Evolutionary conservation across 1,140 invertebrate genomes (phyloP), one percentile per base, ranked within the genome.

Genomic region (Pemphigus obesinymphae): DNA sequence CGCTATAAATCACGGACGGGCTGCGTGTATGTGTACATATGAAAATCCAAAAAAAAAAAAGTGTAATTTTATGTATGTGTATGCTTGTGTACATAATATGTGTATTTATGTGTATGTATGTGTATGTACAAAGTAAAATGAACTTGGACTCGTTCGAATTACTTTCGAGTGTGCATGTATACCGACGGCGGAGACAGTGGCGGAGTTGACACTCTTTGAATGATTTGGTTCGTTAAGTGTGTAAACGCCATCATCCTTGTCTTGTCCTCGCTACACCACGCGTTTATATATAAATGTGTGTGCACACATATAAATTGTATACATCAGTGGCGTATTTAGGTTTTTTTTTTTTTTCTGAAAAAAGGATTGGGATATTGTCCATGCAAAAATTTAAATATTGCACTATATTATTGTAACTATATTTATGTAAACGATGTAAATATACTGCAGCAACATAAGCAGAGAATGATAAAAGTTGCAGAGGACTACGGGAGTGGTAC

Each of bases 201-300:
- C 61, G 43, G 23, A 50, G 72, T 48, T 75, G 45, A 75, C 72
- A 55, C 23, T 53, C 26, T 50, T n/a, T n/a, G 45, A 53, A 75
- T 55, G 43, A 75, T 75, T 75, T 34, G 72, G 48, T 75, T 75
- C 72, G 72, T 75, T 75, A 75, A 75, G 72, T 75, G 72, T 75
- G 72, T n/a, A 75, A 75, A 75, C 45, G 72, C 15, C 29, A 10
- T 23, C 7, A 4, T 20, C n/a, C n/a, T n/a, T n/a, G n/a, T 63
- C 58, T 1, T 68, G 63, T 26, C n/a, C 34, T 23, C 31, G 17
- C 20, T 40, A 29, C 63, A 20, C 17, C 29, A 63, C 29, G 29
- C 4, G 61, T 20, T 8, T 29, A 63, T 13, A 10, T 23, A 20
- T 23, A 58, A 58, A 58, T 13, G 23, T n/a, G 17, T 63, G 20